Conservation (phyloP, 2,888 invertebrate genomes). For the Lydus trimaculatus region DNA sequence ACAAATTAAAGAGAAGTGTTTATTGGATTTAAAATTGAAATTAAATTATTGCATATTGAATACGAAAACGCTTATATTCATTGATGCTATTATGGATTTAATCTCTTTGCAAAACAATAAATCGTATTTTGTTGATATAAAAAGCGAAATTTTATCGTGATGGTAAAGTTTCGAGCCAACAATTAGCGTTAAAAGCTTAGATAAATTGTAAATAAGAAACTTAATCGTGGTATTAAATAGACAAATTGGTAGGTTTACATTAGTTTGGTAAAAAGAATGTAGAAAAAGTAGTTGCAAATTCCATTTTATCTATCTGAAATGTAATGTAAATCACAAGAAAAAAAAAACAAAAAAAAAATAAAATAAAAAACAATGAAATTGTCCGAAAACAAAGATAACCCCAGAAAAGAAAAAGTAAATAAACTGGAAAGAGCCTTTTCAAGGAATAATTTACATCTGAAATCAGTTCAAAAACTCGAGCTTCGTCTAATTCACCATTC, state of each 20-base stretch:
- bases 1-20: slow-evolving; percentile 21
- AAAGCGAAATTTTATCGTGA: background rate
- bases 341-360: background rate
- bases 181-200: background rate
- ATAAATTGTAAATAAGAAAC: background rate
- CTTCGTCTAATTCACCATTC: background rate
- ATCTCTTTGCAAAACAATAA: background rate
- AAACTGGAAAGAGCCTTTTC: background rate
- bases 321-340: background rate
- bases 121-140: background rate
- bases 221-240: slow-evolving; percentile 6
- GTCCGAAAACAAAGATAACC: background rate
- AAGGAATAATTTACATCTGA: background rate
- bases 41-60: background rate
- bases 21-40: background rate
- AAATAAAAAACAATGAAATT: background rate
- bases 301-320: background rate
- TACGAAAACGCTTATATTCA: background rate
- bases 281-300: background rate
- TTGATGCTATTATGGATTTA: background rate
- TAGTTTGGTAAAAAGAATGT: background rate
- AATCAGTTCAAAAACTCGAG: background rate
- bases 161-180: background rate
- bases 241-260: background rate
- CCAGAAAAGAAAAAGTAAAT: background rate